A percentile compares a stretch with the other conserved stretches of the same genome.
These are phyloP conservation scores for Sciaenops ocellatus DNA, from an alignment of 2,797 vertebrate genomes.

Conservation along the genomic window DNA sequence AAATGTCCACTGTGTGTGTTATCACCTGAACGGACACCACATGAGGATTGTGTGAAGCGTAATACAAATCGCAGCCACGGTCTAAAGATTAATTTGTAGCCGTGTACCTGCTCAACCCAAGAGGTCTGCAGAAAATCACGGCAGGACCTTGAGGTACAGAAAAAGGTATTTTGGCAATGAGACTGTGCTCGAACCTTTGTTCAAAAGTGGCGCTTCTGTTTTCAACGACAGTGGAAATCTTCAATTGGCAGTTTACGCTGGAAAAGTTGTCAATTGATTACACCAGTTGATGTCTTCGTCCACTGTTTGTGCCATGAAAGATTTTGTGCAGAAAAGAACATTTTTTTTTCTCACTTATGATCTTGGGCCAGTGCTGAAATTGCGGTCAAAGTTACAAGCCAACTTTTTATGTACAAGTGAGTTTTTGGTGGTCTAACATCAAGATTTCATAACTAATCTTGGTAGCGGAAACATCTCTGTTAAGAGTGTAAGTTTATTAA, in stretches of 20 bases:
- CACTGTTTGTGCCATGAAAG: not conserved
- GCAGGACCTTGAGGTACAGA: not conserved
- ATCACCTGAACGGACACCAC: not conserved
- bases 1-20: not conserved
- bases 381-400: constrained; percentile 17
- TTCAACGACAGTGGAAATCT: not conserved
- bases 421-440: constrained; percentile 4
- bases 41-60: not conserved
- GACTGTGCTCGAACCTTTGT: not conserved
- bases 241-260: constrained; percentile 1
- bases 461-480: not conserved
- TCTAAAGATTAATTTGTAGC: not conserved
- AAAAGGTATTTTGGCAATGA: not conserved
- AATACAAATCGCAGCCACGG: not conserved
- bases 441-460: not conserved
- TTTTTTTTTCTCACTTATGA: constrained; percentile 15
- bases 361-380: constrained; percentile 1
- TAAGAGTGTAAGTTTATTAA: not conserved
- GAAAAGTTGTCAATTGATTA: not conserved
- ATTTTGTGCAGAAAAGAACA: not conserved
- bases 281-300: not conserved
- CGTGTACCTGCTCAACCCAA: not conserved
- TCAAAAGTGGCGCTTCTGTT: not conserved
- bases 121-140: not conserved
- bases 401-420: constrained; percentile 10